Evolutionary conservation across 2,888 invertebrate genomes (phyloP).

Genomic region (Gortyna flavago): DNA sequence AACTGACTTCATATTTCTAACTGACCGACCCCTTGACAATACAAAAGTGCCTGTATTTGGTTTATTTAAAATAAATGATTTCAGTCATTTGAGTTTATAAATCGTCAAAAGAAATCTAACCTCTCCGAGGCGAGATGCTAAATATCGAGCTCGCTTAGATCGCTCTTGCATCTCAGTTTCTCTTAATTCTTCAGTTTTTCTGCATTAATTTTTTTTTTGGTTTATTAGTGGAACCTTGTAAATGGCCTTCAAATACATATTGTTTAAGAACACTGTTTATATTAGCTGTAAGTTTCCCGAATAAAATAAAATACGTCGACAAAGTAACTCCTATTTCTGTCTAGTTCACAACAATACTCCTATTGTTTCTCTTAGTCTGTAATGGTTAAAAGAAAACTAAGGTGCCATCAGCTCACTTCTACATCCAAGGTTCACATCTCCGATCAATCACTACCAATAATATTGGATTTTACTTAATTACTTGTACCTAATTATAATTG

Average conservation of each 20-base stretch:
- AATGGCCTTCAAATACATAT: no score
- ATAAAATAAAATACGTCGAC: not conserved
- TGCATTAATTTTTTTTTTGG: not conserved
- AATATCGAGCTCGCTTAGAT: not conserved
- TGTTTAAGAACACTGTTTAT: no score
- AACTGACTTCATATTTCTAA: not conserved
- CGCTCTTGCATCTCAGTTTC: not conserved
- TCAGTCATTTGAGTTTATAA: not conserved
- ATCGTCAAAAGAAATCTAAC: not conserved
- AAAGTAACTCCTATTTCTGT: not conserved
- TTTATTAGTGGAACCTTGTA: no score
- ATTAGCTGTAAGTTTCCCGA: no score
- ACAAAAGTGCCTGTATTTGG: not conserved
- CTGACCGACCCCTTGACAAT: not conserved
- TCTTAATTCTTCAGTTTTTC: not conserved
- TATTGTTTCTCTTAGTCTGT: not conserved
- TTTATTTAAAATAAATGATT: not conserved
- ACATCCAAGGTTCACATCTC: not conserved
- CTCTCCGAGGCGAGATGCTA: not conserved
- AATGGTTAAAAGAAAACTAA: not conserved
- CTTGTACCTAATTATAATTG: not conserved
- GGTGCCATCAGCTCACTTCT: not conserved
- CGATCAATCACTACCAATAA: not conserved
- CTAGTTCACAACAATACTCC: not conserved
- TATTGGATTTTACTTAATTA: not conserved